Evolutionary conservation across 2,113 vertebrate genomes (phyloP), one percentile per base, ranked within the genome.

Genomic region (Madoqua kirkii): DNA sequence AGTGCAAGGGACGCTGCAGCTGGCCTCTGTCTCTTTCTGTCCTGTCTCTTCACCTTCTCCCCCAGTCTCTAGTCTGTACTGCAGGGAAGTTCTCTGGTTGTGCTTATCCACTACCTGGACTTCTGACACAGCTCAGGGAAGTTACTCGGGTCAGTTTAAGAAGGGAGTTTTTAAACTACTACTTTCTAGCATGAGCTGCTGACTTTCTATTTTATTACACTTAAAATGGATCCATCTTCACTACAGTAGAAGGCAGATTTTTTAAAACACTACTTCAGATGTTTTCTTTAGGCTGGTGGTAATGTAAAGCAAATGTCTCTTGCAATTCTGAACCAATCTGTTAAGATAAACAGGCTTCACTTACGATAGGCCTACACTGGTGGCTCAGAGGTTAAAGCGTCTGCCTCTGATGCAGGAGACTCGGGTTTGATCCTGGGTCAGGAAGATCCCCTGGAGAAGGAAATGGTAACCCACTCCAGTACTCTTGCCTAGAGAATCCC

Each of bases 341-440:
- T 97, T 96, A 96, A 98, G 98, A 99, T 98, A 98, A 98, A 96
- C 95, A 98, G 97, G 97, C 97, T 98, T 98, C 98, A 97, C 98
- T 98, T 98, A 98, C 13, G 76, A 97, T 97, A 98, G 98, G 98
- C 97, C 95, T 97, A 91, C 83, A 95, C 89, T 88, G 93, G 40
- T 43, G 40, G 40, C 40, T 43, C 40, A 43, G 40, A 43, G 40
- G 40, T 43, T 43, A 43, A 43, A 43, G 40, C 5, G 40, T 43
- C 40, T 43, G 40, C 40, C 40, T 43, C 40, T 43, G 40, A 43
- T 43, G 40, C 40, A 43, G 40, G 40, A 43, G 40, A 43, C 40
- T 5, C 40, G 5, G 40, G 40, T 43, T 43, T 5, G 40, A 43
- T 43, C 40, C 40, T 43, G 40, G 40, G 40, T 43, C 40, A 5